phyloP scores from a whole-genome alignment of 2,113 vertebrate species.

The Onychostruthus taczanowskii region DNA sequence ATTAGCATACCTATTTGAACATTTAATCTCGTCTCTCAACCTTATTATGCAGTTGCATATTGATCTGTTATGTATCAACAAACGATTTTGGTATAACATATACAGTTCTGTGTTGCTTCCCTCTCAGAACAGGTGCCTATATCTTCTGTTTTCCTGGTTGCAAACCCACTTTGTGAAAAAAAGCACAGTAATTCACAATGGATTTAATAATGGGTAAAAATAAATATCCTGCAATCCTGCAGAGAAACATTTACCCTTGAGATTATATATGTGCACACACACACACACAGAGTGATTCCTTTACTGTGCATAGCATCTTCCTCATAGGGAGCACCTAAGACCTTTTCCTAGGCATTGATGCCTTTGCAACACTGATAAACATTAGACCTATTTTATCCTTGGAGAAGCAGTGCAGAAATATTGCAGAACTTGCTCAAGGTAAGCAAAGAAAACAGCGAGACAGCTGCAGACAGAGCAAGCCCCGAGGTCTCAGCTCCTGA shows the following conservation, averaged over 20 bases:
- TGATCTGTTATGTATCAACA: slow-evolving; percentile 10
- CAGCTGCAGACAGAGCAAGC: neutral
- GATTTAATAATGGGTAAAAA: neutral
- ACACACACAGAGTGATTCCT: neutral
- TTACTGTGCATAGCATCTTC: neutral
- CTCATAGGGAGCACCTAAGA: neutral
- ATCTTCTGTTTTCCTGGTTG: neutral
- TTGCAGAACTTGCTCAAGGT: neutral
- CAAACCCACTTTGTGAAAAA: neutral
- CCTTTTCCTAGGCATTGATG: neutral
- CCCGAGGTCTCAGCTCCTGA: neutral
- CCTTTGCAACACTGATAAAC: neutral
- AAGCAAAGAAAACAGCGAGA: neutral
- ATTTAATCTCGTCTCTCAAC: slow-evolving; percentile 38
- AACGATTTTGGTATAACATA: slow-evolving; percentile 6
- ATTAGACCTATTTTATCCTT: neutral
- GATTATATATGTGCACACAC: neutral
- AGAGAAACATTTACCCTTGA: neutral
- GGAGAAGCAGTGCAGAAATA: neutral
- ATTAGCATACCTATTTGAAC: slow-evolving; percentile 75
- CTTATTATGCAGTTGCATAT: slow-evolving; percentile 38
- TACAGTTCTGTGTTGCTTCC: neutral
- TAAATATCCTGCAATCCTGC: neutral
- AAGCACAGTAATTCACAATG: neutral
- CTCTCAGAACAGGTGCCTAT: neutral